Base-by-base conservation (phyloP, 2,113 vertebrate species). In the Gallinago undulata region DNA sequence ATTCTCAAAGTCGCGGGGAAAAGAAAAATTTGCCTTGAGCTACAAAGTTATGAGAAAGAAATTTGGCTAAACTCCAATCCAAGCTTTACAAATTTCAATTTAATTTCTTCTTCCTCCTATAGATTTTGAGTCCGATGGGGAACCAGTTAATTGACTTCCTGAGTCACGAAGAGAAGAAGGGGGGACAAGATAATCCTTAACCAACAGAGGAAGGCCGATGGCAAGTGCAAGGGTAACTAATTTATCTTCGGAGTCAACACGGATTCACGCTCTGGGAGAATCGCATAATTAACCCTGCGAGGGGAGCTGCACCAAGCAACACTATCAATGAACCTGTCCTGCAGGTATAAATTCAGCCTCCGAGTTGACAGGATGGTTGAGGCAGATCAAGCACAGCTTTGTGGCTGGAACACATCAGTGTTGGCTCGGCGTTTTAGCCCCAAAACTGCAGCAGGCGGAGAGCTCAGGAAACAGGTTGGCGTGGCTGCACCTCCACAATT, bases 241-340 rank as follows among this genome's bases (percentile, higher is more conserved):
- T 96, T 89, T 86, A 67, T 86, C 84, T 89, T 93, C 87, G 43
- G 66, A 91, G 93, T 75, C 75, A 78, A 24, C 84, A 16, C 7
- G 51, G 75, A 53, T 67, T 69, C 60, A n/a, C 43, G 79, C 43
- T 85, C 66, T 45, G 57, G 66, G 60, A 78, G 55, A 78, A 50
- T 0, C 33, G 56, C 76, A 70, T 79, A 79, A 94, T 94, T 70
- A 83, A 23, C 56, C 30, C 67, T 66, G 67, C 51, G 19, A 76
- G 74, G 47, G 35, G 19, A 88, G 69, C 64, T 43, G 69, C 50
- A 24, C 7, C 67, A 16, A 68, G 56, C 66, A 59, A 30, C 11
- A 1, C 60, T 69, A 24, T 48, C 6, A 8, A 64, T 55, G 80
- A 47, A 74, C 56, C 70, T 69, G 48, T 59, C 89, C 84, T 68